These are phyloP conservation scores for Ctenosaura bakeri DNA, from an alignment of 2,797 vertebrate species.

Conservation along the genomic window DNA sequence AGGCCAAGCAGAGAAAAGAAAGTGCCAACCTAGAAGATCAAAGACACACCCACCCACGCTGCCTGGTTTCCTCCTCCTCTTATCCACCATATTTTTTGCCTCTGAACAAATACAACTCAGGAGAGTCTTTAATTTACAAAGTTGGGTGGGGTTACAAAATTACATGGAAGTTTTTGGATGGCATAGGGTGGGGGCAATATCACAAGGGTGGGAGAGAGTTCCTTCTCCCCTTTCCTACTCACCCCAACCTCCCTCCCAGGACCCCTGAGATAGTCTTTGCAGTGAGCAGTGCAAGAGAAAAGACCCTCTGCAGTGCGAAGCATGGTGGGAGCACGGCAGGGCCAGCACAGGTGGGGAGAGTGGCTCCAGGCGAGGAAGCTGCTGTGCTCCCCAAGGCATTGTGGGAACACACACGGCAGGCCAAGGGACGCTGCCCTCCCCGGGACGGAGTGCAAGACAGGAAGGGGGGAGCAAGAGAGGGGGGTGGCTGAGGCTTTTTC, in stretches of 20 bases:
- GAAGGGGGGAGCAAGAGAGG: too few relatives aligned
- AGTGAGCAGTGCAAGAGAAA: not conserved
- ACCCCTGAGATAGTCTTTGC: constrained; percentile 38
- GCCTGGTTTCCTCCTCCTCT: not conserved
- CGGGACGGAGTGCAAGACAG: too few relatives aligned
- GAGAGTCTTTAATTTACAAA: constrained; percentile 1
- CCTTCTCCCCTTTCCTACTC: too few relatives aligned
- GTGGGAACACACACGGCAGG: fast-evolving
- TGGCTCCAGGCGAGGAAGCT: too few relatives aligned
- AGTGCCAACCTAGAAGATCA: too few relatives aligned
- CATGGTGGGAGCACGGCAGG: not conserved
- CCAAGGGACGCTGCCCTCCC: too few relatives aligned
- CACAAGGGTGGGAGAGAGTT: not conserved
- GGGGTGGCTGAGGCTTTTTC: too few relatives aligned
- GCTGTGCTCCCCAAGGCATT: fast-evolving
- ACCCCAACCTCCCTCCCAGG: fast-evolving
- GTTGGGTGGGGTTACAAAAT: not conserved
- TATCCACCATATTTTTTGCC: not conserved
- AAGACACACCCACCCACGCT: too few relatives aligned
- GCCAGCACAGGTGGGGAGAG: too few relatives aligned
- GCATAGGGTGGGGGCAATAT: not conserved
- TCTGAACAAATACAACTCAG: not conserved
- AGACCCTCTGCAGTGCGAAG: not conserved
- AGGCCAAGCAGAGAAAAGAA: too few relatives aligned
- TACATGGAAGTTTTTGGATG: not conserved